Conservation (phyloP, 37 sponge, comb jelly and placozoan genomes). For the Crambe crambe region DNA sequence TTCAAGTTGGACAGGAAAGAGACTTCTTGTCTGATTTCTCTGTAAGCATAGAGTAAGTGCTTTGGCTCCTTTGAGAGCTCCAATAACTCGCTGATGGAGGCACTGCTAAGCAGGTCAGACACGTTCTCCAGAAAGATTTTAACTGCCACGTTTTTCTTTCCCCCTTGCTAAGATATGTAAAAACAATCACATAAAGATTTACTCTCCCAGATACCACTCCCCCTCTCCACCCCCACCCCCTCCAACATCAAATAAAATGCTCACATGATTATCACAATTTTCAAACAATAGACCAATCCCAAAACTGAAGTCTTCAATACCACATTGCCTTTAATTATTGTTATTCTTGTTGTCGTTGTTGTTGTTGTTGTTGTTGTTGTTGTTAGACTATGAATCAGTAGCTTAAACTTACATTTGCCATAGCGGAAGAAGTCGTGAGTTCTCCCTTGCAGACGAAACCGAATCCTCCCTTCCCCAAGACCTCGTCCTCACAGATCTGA, state of each 20-base stretch:
- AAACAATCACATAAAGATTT: too few species aligned
- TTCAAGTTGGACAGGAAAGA: slow-evolving; percentile 60
- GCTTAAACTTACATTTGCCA: background rate
- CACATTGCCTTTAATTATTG: too few species aligned
- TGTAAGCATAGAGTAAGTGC: slow-evolving; percentile 47
- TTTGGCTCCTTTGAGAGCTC: slow-evolving; percentile 25
- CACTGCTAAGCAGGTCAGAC: background rate
- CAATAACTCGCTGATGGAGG: slow-evolving; percentile 34
- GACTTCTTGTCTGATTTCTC: slow-evolving; percentile 72
- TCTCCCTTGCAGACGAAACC: slow-evolving; percentile 77
- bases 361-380: too few species aligned
- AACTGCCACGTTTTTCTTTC: slow-evolving; percentile 47
- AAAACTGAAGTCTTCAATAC: too few species aligned
- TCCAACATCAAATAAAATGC: too few species aligned
- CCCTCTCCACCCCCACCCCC: too few species aligned
- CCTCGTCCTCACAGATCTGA: slow-evolving; percentile 23
- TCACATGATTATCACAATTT: too few species aligned
- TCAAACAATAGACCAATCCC: too few species aligned
- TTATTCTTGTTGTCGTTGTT: too few species aligned
- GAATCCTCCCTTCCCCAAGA: slow-evolving; percentile 74
- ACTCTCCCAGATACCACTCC: too few species aligned
- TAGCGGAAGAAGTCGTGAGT: background rate
- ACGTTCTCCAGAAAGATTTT: slow-evolving; percentile 61
- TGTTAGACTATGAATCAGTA: too few species aligned
- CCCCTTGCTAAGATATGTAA: background rate